A percentile compares a stretch with the other conserved stretches of the same genome.
Evolutionary conservation across 1,140 invertebrate species (phyloP).

Genomic region (Sitodiplosis mosellana): DNA sequence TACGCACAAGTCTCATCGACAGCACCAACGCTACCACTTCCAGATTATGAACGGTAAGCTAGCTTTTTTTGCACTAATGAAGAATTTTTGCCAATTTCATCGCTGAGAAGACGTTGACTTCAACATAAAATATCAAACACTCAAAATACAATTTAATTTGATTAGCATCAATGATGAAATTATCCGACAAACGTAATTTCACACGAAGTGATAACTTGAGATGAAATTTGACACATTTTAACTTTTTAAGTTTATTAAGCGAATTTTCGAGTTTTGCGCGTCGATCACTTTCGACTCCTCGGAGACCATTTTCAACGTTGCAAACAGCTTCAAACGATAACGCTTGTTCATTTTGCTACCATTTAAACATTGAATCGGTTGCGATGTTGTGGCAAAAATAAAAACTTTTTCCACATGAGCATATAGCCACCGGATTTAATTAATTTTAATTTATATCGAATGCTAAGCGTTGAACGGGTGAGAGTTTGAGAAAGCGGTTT

Average conservation of each 20-base stretch:
- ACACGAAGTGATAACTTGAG: neutral
- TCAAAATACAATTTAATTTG: no score
- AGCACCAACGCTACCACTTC: slow-evolving; percentile 13
- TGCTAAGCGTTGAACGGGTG: neutral
- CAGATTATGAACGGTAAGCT: slow-evolving; percentile 25
- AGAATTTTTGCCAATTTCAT: no score
- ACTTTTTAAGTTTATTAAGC: no score
- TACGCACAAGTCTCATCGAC: slow-evolving; percentile 20
- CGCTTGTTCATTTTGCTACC: no score
- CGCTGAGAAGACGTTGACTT: neutral
- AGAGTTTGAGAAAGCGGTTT: neutral
- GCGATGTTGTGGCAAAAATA: neutral
- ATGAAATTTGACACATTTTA: neutral
- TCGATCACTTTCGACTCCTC: neutral
- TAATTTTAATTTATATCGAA: neutral
- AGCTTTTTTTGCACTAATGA: neutral
- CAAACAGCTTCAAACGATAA: no score
- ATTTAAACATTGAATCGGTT: neutral
- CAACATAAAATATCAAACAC: no score
- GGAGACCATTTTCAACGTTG: neutral
- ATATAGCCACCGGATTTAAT: neutral
- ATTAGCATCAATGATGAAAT: no score
- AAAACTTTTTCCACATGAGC: neutral
- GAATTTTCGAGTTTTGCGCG: neutral
- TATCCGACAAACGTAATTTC: no score